These are phyloP conservation scores for Poecilia latipinna DNA, from an alignment of 2,113 vertebrate species.

Conservation along the genomic window DNA sequence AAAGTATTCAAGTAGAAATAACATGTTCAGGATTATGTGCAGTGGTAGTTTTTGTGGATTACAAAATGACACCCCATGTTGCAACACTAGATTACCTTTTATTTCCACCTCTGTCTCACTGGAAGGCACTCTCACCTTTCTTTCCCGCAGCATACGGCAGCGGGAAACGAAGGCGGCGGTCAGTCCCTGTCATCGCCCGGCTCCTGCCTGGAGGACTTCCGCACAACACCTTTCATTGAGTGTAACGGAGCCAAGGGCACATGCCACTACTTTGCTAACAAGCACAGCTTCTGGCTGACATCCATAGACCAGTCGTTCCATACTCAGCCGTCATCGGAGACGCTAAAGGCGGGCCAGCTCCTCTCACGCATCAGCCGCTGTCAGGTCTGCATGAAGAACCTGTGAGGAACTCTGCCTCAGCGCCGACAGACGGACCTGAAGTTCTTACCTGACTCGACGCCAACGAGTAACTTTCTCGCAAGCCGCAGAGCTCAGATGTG, in stretches of 20 bases:
- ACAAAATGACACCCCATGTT: background rate
- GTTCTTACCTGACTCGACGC: background rate
- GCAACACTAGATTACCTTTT: background rate
- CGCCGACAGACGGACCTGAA: background rate
- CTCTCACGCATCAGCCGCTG: conserved; percentile 95
- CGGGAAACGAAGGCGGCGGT: conserved; percentile 94
- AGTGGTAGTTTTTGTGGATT: background rate
- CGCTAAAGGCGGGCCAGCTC: conserved; percentile 94
- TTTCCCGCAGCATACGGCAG: conserved; percentile 89
- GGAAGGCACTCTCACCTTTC: conserved; percentile 4
- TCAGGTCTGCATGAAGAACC: conserved; percentile 99
- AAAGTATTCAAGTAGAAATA: background rate
- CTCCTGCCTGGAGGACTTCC: conserved; percentile 97
- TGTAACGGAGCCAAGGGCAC: conserved; percentile 94
- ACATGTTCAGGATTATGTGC: background rate
- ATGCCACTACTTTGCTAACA: conserved; percentile 97
- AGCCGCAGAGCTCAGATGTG: conserved; percentile 36
- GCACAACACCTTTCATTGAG: conserved; percentile 95
- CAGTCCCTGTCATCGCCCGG: conserved; percentile 96
- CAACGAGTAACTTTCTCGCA: background rate
- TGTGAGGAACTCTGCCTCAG: conserved; percentile 76
- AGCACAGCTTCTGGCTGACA: conserved; percentile 98
- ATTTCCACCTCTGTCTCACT: background rate
- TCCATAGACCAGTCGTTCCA: conserved; percentile 88
- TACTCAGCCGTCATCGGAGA: conserved; percentile 83